Conservation (phyloP, 2,797 vertebrate species). For the Echiichthys vipera region DNA sequence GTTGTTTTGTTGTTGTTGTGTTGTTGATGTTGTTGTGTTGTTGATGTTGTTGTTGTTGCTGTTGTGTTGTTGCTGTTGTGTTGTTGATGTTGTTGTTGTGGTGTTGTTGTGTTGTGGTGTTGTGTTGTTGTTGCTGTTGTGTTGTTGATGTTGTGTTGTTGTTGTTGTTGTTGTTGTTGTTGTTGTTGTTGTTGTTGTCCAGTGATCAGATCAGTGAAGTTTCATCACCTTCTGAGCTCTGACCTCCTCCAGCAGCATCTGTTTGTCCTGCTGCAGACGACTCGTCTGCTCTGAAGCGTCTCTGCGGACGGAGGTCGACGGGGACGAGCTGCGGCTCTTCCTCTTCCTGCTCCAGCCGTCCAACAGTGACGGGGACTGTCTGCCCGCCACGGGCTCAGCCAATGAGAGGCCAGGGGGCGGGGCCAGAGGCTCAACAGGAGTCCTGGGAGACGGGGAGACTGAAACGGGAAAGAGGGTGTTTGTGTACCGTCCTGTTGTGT, state of each 20-base stretch:
- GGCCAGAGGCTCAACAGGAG: conserved; percentile 1
- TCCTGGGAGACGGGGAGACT: neutral
- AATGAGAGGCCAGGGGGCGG: conserved; percentile 9
- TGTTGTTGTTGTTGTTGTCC: no score
- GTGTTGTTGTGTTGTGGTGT: no score
- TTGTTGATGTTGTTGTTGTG: no score
- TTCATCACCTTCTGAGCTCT: conserved; percentile 91
- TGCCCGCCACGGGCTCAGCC: conserved; percentile 18
- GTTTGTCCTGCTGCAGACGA: conserved; percentile 87
- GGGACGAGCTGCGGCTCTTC: conserved; percentile 73
- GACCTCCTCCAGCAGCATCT: conserved; percentile 88
- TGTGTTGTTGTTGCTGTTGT: no score
- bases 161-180: no score
- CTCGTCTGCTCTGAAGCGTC: conserved; percentile 73
- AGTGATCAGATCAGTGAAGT: no score
- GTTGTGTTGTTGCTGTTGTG: no score
- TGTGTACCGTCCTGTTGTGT: no score
- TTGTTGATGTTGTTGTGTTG: no score
- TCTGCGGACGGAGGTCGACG: conserved; percentile 58
- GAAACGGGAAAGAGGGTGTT: neutral
- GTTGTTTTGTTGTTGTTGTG: no score
- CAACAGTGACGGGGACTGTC: neutral
- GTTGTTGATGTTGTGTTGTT: no score
- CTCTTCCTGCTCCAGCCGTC: conserved; percentile 65
- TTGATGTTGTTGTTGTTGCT: no score